phyloP scores from a whole-genome alignment of 2,113 vertebrate species.

The Holacanthus passer region DNA sequence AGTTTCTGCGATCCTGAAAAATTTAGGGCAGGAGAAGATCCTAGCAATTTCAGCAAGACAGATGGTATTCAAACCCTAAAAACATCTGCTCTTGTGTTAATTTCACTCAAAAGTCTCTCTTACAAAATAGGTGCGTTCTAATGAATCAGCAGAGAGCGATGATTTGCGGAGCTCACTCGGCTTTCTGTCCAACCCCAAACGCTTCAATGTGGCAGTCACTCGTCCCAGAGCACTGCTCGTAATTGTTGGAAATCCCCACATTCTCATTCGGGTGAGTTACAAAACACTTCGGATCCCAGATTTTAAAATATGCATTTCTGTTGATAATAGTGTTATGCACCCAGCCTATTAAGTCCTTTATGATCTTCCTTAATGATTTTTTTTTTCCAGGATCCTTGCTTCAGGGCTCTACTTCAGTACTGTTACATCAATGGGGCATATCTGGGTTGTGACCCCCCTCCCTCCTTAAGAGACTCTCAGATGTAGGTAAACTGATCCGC shows the following conservation, averaged over 20 bases:
- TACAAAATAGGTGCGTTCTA: slow-evolving; percentile 89
- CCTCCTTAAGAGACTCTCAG: slow-evolving; percentile 57
- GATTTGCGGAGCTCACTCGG: slow-evolving; percentile 86
- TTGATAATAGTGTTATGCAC: background rate
- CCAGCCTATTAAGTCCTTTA: background rate
- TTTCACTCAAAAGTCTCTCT: background rate
- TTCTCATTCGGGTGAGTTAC: slow-evolving; percentile 88
- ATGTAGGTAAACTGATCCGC: slow-evolving; percentile 43
- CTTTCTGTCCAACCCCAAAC: slow-evolving; percentile 93
- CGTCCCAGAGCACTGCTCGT: slow-evolving; percentile 94
- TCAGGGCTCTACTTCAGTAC: slow-evolving; percentile 90
- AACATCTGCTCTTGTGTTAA: background rate
- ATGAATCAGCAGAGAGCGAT: slow-evolving; percentile 79
- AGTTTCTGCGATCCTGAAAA: background rate
- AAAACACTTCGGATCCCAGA: background rate
- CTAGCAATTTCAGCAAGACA: background rate
- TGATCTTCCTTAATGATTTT: too few species aligned
- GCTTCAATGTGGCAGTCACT: slow-evolving; percentile 96
- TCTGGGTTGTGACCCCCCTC: slow-evolving; percentile 91
- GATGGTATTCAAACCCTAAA: background rate
- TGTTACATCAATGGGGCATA: slow-evolving; percentile 87
- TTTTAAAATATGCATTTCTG: background rate
- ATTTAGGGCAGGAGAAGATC: background rate
- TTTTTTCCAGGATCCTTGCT: slow-evolving; percentile 89
- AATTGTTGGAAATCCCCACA: slow-evolving; percentile 92